Conservation (phyloP, 1,140 invertebrate species). For the Neotoxoptera formosana region DNA sequence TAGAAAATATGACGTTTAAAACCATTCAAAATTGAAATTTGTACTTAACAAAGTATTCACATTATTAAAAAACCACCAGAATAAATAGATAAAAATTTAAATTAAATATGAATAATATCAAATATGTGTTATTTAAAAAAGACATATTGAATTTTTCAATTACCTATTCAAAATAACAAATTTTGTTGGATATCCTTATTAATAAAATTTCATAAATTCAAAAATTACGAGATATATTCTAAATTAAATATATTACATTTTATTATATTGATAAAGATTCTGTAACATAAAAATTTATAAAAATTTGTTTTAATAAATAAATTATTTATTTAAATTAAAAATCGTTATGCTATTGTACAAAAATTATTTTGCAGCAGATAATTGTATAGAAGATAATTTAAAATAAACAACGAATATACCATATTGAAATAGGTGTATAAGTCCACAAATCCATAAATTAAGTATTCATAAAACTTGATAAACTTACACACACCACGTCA, state of each 20-base stretch:
- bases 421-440: background rate
- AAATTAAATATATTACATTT: background rate
- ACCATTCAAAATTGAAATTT: background rate
- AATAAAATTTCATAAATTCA: background rate
- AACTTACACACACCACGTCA: background rate
- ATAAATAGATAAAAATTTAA: background rate
- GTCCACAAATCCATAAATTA: background rate
- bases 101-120: background rate
- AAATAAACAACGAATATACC: slow-evolving; percentile 2
- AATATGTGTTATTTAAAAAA: too few species aligned
- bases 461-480: background rate
- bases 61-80: background rate
- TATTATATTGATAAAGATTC: background rate
- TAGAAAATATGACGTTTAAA: background rate
- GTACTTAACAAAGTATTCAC: background rate
- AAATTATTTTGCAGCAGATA: background rate
- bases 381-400: background rate
- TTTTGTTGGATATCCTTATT: background rate
- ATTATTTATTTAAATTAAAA: background rate
- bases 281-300: background rate
- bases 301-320: background rate
- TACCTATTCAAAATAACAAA: background rate
- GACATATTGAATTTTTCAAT: background rate
- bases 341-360: background rate
- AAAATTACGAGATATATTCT: background rate